Evolutionary conservation across 2,113 vertebrate genomes (phyloP), one percentile per base, ranked within the genome.

Genomic region (Clarias batrachus): DNA sequence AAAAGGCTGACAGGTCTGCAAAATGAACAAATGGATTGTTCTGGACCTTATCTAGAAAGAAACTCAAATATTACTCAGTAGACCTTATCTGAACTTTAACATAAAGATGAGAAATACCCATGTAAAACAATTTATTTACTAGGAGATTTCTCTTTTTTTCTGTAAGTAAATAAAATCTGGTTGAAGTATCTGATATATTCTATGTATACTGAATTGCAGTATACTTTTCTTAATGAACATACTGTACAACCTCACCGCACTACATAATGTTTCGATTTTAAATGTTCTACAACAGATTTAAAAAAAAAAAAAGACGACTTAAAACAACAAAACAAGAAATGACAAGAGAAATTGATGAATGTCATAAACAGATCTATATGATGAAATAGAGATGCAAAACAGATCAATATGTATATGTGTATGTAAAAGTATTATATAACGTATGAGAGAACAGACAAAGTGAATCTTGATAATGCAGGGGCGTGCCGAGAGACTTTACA

Each of bases 401-500:
- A 82, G 41, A 56, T 77, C 19, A 6, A 65, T 17, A 63, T 54
- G n/a, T 27, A 83, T 76, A 81, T 30, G 79, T 63, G 27, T n/a
- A 85, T 57, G 77, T 4, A 68, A 76, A 85, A 77, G 71, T 41
- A 30, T 48, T 54, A 80, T 30, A 62, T 82, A 59, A 41, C 30
- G 33, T 11, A 86, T 25, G 16, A n/a, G 21, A 84, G 77, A 41
- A 54, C 73, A 30, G n/a, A 88, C 56, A 25, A 82, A 63, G 41
- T 60, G 57, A 71, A 57, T 60, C 30, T n/a, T 27, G 82, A 77
- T 33, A 63, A 79, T 73, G 81, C 27, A 65, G 63, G 70, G 8
- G 57, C 83, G 68, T 60, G 74, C 71, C 48, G 86, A 63, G 86
- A 78, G 56, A 54, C 79, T 78, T 30, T 54, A 48, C 63, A 66